These are phyloP conservation scores for Synergus gifuensis DNA, from an alignment of 2,888 invertebrate species.

Conservation along the genomic window DNA sequence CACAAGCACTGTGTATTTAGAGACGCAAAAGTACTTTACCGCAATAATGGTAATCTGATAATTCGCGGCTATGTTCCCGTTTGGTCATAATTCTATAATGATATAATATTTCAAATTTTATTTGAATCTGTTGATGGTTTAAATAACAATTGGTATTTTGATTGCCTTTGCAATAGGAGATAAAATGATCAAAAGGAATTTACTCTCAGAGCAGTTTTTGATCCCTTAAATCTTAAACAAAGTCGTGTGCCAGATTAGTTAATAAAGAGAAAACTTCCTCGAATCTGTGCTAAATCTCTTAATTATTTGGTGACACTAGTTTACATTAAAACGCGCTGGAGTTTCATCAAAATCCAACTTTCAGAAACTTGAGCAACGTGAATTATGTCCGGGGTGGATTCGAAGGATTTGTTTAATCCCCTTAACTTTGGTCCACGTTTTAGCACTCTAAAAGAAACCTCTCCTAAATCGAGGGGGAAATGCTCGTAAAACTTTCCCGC, in stretches of 20 bases:
- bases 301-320: constrained; percentile 40
- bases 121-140: not conserved
- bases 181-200: constrained; percentile 13
- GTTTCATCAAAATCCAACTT: constrained; percentile 40
- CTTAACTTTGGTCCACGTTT: constrained; percentile 31
- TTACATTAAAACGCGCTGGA: constrained; percentile 38
- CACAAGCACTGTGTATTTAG: constrained; percentile 1
- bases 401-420: constrained; percentile 39
- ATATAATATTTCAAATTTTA: constrained; percentile 16
- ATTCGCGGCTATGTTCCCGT: not conserved
- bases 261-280: constrained; percentile 31
- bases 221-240: constrained; percentile 29
- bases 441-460: constrained; percentile 39
- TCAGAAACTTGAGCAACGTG: constrained; percentile 37
- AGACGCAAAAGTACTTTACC: constrained; percentile 24
- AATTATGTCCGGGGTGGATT: constrained; percentile 35
- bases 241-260: constrained; percentile 30
- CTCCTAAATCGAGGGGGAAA: constrained; percentile 40
- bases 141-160: not conserved
- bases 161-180: not conserved
- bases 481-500: constrained; percentile 41
- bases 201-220: constrained; percentile 10
- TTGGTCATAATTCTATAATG: not conserved
- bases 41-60: constrained; percentile 34
- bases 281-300: constrained; percentile 19